Evolutionary conservation across 1,140 invertebrate species (phyloP).

Genomic region (Brachionus plicatilis): DNA sequence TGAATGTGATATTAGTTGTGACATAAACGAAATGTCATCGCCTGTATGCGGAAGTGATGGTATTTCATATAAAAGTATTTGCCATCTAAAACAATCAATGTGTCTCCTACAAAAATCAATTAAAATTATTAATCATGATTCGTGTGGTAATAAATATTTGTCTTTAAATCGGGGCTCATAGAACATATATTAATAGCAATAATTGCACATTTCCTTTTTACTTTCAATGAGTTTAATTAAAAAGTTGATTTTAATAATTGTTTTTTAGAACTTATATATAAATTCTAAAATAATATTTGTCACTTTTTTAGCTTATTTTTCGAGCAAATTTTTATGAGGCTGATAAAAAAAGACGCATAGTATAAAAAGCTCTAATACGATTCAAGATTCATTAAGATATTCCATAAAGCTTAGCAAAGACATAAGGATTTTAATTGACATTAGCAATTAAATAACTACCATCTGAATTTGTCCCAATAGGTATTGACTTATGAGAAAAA

Average conservation of each 20-base stretch:
- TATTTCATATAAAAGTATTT: slow-evolving; percentile 79
- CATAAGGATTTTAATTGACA: not conserved
- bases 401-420: not conserved
- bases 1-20: slow-evolving; percentile 24
- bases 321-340: not conserved
- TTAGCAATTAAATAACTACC: not conserved
- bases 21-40: slow-evolving; percentile 64
- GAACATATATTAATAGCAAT: not conserved
- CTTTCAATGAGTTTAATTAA: not conserved
- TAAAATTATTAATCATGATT: slow-evolving; percentile 13
- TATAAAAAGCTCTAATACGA: not conserved
- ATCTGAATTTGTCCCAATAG: not conserved
- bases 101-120: slow-evolving; percentile 31
- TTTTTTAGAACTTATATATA: not conserved
- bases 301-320: not conserved
- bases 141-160: slow-evolving; percentile 11
- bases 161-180: not conserved
- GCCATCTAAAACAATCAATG: slow-evolving; percentile 59
- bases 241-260: not conserved
- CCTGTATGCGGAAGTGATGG: slow-evolving; percentile 76
- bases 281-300: not conserved
- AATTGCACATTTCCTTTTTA: not conserved
- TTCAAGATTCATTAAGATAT: not conserved
- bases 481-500: not conserved
- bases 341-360: not conserved